Evolutionary conservation across 2,113 vertebrate genomes (phyloP), one percentile per base, ranked within the genome.

Genomic region (Strix aluco): DNA sequence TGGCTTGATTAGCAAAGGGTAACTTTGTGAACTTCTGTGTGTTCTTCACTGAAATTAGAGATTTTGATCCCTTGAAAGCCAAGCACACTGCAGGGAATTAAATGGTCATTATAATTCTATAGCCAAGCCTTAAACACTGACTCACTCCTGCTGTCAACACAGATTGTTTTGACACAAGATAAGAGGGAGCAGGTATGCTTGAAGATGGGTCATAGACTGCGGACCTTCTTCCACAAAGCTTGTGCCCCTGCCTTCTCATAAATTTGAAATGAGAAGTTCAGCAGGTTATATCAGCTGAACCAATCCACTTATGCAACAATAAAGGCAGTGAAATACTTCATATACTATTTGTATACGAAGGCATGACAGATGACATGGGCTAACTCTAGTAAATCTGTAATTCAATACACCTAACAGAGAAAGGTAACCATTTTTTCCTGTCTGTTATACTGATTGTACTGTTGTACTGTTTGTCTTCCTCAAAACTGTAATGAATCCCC

Each of bases 61-160:
- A 83, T 77, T 90, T 94, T 92, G n/a, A 91, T 86, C 52, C 38
- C n/a, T 72, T 69, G 36, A 88, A 94, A 86, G 34, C 63, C 75
- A 92, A 73, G 71, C 11, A 57, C 47, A 42, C n/a, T 79, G 21
- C 38, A 86, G 52, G 58, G 88, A 83, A 88, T 91, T 65, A 94
- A 65, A 92, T 30, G 20, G 29, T 55, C 17, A 8, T 61, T 80
- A 42, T 65, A 69, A 61, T 52, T 69, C 32, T 63, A 47, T 32
- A 79, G 4, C 21, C 27, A 82, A 38, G 25, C 13, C 49, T 83
- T 69, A 77, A 38, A 63, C 22, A 40, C 26, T 8, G 3, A 36
- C 13, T 67, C n/a, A 32, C 8, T 72, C 46, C 46, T 86, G 46
- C 40, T 74, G 44, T 75, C 27, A 80, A 46, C 23, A 36, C 13